Conservation (phyloP, 2,113 vertebrate genomes). For the Pedetes capensis region DNA sequence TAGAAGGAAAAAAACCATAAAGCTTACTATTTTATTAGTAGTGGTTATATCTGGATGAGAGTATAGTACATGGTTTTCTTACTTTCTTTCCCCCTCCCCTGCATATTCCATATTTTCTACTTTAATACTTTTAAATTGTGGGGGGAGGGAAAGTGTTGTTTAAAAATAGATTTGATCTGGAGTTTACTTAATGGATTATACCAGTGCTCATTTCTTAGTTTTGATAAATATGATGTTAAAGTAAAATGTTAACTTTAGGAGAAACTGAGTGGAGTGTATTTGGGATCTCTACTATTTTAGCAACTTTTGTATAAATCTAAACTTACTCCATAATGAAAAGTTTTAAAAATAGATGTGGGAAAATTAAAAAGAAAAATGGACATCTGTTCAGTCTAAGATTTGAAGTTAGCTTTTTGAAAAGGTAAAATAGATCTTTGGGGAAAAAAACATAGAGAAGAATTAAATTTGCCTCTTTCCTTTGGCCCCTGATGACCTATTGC, state of each 20-base stretch:
- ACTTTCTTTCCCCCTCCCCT: not conserved
- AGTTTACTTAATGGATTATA: not conserved
- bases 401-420: constrained; percentile 33
- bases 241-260: not conserved
- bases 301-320: constrained; percentile 10
- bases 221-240: constrained; percentile 10
- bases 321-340: constrained; percentile 15
- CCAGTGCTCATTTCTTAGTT: constrained; percentile 2
- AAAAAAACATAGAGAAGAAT: not conserved
- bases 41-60: not conserved
- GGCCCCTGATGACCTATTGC: not conserved
- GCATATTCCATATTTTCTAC: constrained; percentile 4
- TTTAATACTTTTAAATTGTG: constrained; percentile 41
- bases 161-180: not conserved
- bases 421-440: not conserved
- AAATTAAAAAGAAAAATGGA: constrained; percentile 6
- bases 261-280: not conserved
- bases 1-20: not conserved
- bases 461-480: not conserved
- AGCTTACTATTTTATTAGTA: not conserved
- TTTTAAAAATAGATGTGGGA: not conserved
- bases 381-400: not conserved
- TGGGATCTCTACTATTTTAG: not conserved
- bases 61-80: not conserved
- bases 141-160: not conserved